Evolutionary conservation across 2,888 invertebrate genomes (phyloP), one percentile per base, ranked within the genome.

Genomic region (Lithophane leautieri): DNA sequence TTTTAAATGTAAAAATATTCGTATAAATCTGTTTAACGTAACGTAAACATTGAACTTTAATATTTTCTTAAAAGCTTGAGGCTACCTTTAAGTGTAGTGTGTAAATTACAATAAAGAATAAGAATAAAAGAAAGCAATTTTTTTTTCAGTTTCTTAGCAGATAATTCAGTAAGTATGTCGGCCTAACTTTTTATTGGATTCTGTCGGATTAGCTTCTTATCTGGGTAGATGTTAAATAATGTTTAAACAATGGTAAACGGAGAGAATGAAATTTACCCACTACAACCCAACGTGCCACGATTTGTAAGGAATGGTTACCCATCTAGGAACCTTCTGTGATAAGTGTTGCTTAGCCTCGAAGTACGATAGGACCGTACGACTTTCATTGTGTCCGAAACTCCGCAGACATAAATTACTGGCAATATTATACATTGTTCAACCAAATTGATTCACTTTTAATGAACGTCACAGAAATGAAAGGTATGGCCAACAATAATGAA

Each of bases 381-480:
- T 50, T 19, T n/a, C 22, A 28, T 14, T 47, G 28, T 50, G 14
- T 28, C 6, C 2, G 28, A 60, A 60, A 60, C 4, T 60, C 19
- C 2, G 25, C 44, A 12, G 19, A 25, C 3, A 28, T 28, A 66
- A 3, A 34, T 50, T 19, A 69, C 70, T 70, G 14, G 47, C 40
- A 34, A 47, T 56, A 34, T 19, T 50, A 58, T 22, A 14, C 22
- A 34, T n/a, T 6, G 50, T 50, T 50, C 50, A 50, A 34, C 40
- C 47, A 25, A 73, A 73, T 58, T 40, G 40, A 67, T 19, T 19
- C 66, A 50, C n/a, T 19, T 25, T 42, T 19, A 68, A 9, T 42
- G 25, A 61, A 61, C 25, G 9, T 69, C 42, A 9, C 42, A 16
- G 25, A 40, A 68, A 71, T 28, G 7, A 16, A 50, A 50, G 25